Evolutionary conservation across 2,888 invertebrate genomes (phyloP).

Genomic region (Limnephilus lunatus): DNA sequence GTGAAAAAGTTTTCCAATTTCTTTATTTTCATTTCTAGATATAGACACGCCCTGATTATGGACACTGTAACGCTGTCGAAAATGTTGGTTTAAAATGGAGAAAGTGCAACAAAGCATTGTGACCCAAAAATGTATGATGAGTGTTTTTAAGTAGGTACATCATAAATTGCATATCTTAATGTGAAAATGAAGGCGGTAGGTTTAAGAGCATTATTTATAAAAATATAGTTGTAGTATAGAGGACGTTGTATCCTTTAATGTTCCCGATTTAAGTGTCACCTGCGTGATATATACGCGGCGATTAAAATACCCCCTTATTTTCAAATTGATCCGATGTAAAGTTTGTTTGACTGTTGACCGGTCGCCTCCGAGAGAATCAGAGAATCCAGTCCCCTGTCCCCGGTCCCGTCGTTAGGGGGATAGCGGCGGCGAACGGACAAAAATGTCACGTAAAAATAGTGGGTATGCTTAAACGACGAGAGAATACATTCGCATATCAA

Average conservation of each 20-base stretch:
- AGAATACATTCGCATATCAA: conserved; percentile 63
- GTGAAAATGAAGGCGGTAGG: neutral
- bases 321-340: neutral
- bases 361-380: neutral
- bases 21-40: too few species aligned
- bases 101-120: too few species aligned
- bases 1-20: too few species aligned
- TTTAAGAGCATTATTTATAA: neutral
- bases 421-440: conserved; percentile 47
- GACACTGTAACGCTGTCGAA: too few species aligned
- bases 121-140: too few species aligned
- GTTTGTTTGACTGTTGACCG: conserved; percentile 27
- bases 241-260: neutral
- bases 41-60: too few species aligned
- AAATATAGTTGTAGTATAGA: neutral
- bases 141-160: too few species aligned
- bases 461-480: conserved; percentile 56
- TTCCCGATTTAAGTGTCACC: neutral
- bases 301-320: neutral
- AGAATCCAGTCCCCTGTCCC: neutral
- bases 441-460: conserved; percentile 63
- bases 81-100: too few species aligned
- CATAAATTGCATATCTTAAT: neutral
- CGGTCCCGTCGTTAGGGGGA: conserved; percentile 7
- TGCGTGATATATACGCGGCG: neutral